A percentile compares a stretch with the other conserved stretches of the same genome.
phyloP scores from a whole-genome alignment of 2,888 invertebrate genomes.

The Nyleta sp. region DNA sequence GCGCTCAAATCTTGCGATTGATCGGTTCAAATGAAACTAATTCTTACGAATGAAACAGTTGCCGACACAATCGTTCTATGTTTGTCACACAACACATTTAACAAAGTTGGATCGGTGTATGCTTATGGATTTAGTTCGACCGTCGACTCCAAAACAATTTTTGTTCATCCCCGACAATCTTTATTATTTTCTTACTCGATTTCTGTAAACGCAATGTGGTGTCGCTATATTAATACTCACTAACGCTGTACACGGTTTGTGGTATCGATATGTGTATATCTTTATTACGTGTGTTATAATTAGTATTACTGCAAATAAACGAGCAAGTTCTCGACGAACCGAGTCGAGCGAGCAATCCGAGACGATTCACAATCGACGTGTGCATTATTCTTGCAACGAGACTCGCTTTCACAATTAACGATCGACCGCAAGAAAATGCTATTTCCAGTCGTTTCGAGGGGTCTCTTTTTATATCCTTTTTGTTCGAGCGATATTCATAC shows the following conservation, averaged over 20 bases:
- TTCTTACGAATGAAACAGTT: slow-evolving; percentile 51
- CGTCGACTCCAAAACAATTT: slow-evolving; percentile 22
- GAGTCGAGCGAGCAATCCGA: slow-evolving; percentile 21
- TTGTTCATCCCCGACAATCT: slow-evolving; percentile 23
- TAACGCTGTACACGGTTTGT: slow-evolving; percentile 72
- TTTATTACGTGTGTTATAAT: slow-evolving; percentile 67
- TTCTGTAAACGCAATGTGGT: slow-evolving; percentile 78
- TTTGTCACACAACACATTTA: slow-evolving; percentile 53
- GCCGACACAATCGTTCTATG: slow-evolving; percentile 44
- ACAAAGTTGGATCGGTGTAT: slow-evolving; percentile 64
- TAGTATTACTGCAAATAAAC: slow-evolving; percentile 36
- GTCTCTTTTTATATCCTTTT: no score
- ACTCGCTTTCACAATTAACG: slow-evolving; percentile 13
- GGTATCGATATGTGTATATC: slow-evolving; percentile 71
- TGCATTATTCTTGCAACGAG: slow-evolving; percentile 19
- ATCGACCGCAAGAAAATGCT: no score
- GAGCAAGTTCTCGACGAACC: slow-evolving; percentile 25
- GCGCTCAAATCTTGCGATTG: no score
- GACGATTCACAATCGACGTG: slow-evolving; percentile 25
- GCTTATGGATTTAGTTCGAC: slow-evolving; percentile 70
- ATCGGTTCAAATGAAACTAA: no score
- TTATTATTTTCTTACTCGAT: slow-evolving; percentile 46
- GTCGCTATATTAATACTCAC: slow-evolving; percentile 76
- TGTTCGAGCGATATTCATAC: no score
- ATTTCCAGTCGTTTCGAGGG: no score